Evolutionary conservation across 2,797 vertebrate species (phyloP), one percentile per base, ranked within the genome.

Genomic region (Choloepus didactylus): DNA sequence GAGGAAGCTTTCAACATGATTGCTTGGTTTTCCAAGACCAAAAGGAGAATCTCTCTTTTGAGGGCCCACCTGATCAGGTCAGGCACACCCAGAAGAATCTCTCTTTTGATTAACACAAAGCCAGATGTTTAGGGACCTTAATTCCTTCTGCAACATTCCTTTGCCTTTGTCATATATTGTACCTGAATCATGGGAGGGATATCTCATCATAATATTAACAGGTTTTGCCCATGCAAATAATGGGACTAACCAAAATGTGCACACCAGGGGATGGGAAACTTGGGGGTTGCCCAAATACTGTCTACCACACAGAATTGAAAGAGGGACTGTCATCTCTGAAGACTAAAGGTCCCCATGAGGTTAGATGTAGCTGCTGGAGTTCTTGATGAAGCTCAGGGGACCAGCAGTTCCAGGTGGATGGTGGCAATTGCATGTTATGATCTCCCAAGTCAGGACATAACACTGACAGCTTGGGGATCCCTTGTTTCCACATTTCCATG

Each of bases 71-170:
- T 25, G 21, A 81, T 93, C 31, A 81, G 73, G 19, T 41, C 44
- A 44, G 70, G 66, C 10, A 79, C 11, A 38, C 44, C 59, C 35
- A 67, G 64, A 41, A 82, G 66, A 92, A 70, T 62, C 38, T 89
- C 29, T 27, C 18, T 89, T 90, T 94, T 54, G 29, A 64, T 87
- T 27, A 94, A 59, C 62, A 80, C 16, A 44, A 44, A 81, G 81
- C 66, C 54, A 67, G 25, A 59, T 73, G 62, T 56, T 83, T 86
- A 79, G 59, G 41, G 75, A 79, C 56, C 56, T 60, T 92, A 67
- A 56, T 92, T 89, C 75, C 75, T n/a, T 41, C 60, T 91, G 51
- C 27, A 93, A 38, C 67, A 69, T 51, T 62, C 46, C 41, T 67
- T 87, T 16, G 38, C 46, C 16, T 89, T 90, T 67, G 19, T 41